phyloP scores from a whole-genome alignment of 64 coral and sea anemone species.

The Porites lutea region DNA sequence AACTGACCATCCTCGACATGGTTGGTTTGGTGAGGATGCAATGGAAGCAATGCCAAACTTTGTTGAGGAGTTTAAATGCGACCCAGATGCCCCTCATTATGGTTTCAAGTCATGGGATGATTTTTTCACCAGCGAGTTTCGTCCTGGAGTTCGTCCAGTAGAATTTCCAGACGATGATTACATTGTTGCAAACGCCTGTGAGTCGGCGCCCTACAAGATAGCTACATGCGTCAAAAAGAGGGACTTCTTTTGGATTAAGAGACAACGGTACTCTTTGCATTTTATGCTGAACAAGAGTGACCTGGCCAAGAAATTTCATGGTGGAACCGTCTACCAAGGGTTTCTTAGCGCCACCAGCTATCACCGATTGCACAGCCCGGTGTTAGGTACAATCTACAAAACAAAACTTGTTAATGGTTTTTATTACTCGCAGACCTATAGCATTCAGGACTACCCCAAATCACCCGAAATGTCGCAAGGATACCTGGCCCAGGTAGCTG shows the following conservation, averaged over 20 bases:
- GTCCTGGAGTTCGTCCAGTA: slow-evolving; percentile 72
- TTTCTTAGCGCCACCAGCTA: slow-evolving; percentile 74
- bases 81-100: slow-evolving; percentile 39
- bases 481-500: slow-evolving; percentile 73
- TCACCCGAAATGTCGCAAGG: slow-evolving; percentile 66
- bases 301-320: slow-evolving; percentile 70
- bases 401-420: slow-evolving; percentile 72
- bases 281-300: no score
- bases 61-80: slow-evolving; percentile 60
- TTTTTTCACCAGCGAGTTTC: slow-evolving; percentile 74
- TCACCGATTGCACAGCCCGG: slow-evolving; percentile 88
- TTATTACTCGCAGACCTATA: slow-evolving; percentile 64
- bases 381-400: slow-evolving; percentile 55
- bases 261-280: no score
- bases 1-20: no score
- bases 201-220: slow-evolving; percentile 75
- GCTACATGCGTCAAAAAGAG: slow-evolving; percentile 2
- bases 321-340: slow-evolving; percentile 84
- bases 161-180: slow-evolving; percentile 38
- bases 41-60: slow-evolving; percentile 71
- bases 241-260: no score
- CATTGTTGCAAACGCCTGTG: slow-evolving; percentile 75
- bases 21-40: no score
- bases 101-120: slow-evolving; percentile 82
- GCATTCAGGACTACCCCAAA: slow-evolving; percentile 47